Evolutionary conservation across 2,113 vertebrate species (phyloP).

Genomic region (Rhodinocichla rosea): DNA sequence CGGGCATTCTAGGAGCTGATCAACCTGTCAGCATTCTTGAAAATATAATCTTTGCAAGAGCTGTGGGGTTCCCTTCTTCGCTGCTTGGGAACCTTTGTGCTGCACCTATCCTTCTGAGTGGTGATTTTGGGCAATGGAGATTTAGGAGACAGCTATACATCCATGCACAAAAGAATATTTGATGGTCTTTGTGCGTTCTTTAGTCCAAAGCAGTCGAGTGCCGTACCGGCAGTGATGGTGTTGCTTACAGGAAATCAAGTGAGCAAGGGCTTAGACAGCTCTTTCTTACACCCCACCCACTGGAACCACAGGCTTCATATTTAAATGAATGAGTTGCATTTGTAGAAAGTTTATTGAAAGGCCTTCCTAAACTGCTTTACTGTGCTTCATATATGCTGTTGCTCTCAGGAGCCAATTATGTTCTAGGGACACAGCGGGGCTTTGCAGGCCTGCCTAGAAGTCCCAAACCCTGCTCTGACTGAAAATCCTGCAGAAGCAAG

Average conservation of each 20-base stretch:
- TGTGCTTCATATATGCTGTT: background rate
- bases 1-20: background rate
- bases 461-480: background rate
- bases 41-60: background rate
- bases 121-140: background rate
- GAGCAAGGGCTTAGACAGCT: background rate
- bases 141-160: background rate
- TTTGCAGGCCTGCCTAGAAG: background rate
- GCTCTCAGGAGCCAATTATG: conserved; percentile 8
- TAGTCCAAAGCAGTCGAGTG: background rate
- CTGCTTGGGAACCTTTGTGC: background rate
- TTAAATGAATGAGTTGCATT: background rate
- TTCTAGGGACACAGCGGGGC: conserved; percentile 2
- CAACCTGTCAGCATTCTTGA: background rate
- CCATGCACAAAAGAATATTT: background rate
- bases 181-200: background rate
- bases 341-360: background rate
- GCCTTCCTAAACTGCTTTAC: background rate
- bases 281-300: background rate
- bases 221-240: rapidly evolving
- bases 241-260: background rate
- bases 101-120: background rate
- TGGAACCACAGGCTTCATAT: background rate
- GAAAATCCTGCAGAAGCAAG: background rate
- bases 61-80: background rate